Evolutionary conservation across 2,888 invertebrate genomes (phyloP), one percentile per base, ranked within the genome.

Genomic region (Parnassius mnemosyne): DNA sequence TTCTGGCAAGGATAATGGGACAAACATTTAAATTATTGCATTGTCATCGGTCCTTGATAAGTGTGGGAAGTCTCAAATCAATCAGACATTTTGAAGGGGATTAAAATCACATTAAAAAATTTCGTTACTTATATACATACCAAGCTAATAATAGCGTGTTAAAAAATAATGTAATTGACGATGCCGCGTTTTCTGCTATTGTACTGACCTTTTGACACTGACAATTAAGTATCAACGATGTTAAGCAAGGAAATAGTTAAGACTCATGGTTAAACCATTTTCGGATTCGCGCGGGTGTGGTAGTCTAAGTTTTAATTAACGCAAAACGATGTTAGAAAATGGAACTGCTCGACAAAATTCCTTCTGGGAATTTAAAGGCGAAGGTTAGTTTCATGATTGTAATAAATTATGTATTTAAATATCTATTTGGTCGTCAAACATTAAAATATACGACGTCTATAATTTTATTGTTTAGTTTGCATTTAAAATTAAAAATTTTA

Each of bases 331-430:
- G 52, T 0, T 41, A 12, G 10, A 46, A 10, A 56, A 61, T 12
- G 13, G n/a, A 3, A 61, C 56, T 3, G 10, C 9, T 10, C 49
- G 52, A 50, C 42, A 56, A n/a, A 13, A 60, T 7, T 69, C 74
- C 1, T 69, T 77, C 57, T 79, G 77, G 79, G 71, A 77, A 50
- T 76, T 77, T 34, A 76, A 74, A 64, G 79, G 78, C 20, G 65
- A 72, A 61, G 70, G 79, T 78, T 68, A 68, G 71, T 25, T 42
- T 53, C 12, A 13, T 13, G 12, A 12, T 44, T 42, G 47, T 44
- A 41, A 44, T 51, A 25, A 20, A 47, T 57, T 47, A 55, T 61
- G 51, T 58, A 51, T 63, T 57, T 51, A 10, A 10, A 16, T 13
- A 34, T 34, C 7, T 0, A 34, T 34, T 34, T 34, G 7, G 7